Evolutionary conservation across 2,797 vertebrate genomes (phyloP).

Genomic region (Euphonia xanthogaster): DNA sequence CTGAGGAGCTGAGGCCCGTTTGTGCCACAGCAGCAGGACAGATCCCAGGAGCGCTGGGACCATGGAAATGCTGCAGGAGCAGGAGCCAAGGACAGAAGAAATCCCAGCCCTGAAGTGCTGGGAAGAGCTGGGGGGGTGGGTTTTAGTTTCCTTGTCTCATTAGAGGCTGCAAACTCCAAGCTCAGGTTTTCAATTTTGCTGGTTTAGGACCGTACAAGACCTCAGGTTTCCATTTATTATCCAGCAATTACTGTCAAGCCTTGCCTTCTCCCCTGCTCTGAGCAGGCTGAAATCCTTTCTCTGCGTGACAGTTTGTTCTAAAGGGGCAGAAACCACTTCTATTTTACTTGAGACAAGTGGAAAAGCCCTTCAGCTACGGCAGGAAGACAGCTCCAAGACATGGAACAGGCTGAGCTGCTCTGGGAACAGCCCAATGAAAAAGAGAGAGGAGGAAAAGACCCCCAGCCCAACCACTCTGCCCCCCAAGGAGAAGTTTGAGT

Average conservation of each 20-base stretch:
- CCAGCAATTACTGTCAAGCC: not conserved
- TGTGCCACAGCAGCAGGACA: not conserved
- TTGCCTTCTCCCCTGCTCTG: not conserved
- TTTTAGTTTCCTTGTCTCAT: not conserved
- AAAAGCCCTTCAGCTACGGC: not conserved
- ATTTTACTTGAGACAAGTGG: not conserved
- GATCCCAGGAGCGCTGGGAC: rapidly evolving
- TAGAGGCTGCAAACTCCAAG: not conserved
- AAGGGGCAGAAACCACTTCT: not conserved
- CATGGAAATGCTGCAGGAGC: not conserved
- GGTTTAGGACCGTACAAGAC: rapidly evolving
- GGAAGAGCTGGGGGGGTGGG: not conserved
- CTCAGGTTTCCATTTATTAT: not conserved
- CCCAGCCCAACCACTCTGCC: not conserved
- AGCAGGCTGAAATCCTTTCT: not conserved
- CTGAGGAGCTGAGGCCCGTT: not conserved
- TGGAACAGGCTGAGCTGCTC: rapidly evolving
- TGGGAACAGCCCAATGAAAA: not conserved
- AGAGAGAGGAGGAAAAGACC: not conserved
- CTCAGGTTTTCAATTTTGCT: not conserved
- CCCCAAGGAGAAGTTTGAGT: no score
- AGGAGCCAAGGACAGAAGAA: not conserved
- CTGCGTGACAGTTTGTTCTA: not conserved
- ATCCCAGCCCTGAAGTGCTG: rapidly evolving
- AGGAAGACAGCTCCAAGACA: not conserved